Conservation (phyloP, 35 echinoderm and acorn worm species). For the Chiridota heheva region DNA sequence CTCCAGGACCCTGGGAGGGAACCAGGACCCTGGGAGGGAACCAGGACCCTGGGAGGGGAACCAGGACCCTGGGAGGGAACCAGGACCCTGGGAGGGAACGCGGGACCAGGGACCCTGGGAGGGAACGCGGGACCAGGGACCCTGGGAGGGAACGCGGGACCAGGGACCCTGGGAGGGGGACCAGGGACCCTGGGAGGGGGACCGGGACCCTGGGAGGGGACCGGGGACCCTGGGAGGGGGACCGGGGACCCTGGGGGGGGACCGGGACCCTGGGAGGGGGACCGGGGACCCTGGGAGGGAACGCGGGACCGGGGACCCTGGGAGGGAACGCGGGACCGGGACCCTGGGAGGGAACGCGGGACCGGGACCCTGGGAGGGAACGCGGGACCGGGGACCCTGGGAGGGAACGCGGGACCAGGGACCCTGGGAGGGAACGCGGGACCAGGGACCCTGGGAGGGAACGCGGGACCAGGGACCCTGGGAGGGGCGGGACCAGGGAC, state of each 20-base stretch:
- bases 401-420: neutral
- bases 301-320: no score
- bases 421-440: neutral
- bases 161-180: neutral
- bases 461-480: neutral
- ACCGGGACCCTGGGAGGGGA: neutral
- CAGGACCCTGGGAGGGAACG: neutral
- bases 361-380: neutral
- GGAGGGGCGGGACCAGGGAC: no score
- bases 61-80: no score
- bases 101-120: neutral
- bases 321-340: neutral
- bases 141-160: neutral
- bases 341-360: neutral
- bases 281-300: no score
- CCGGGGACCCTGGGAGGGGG: neutral
- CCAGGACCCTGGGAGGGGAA: no score
- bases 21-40: no score
- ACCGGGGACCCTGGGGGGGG: neutral
- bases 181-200: neutral
- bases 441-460: neutral
- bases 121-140: neutral
- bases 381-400: neutral
- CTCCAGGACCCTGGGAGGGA: no score
- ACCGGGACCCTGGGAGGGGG: no score